Evolutionary conservation across 2,113 vertebrate species (phyloP).

Genomic region (Tragelaphus strepsiceros): DNA sequence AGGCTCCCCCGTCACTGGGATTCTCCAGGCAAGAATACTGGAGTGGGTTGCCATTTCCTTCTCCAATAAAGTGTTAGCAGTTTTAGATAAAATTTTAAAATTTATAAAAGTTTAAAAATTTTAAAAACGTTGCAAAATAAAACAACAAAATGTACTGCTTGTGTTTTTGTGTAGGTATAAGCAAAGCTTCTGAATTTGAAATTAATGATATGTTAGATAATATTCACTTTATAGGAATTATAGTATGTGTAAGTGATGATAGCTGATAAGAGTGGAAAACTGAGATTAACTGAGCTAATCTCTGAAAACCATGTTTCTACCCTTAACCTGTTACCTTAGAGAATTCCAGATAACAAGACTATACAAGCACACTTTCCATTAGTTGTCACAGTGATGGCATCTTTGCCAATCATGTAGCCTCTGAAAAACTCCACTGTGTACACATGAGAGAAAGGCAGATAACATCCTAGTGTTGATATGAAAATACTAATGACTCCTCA

Average conservation of each 20-base stretch:
- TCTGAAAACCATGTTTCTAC: neutral
- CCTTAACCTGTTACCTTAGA: neutral
- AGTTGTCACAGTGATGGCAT: neutral
- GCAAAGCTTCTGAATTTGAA: neutral
- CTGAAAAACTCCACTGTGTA: neutral
- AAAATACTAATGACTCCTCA: neutral
- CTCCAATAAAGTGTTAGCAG: neutral
- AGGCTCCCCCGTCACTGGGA: too few relatives aligned
- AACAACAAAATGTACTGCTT: neutral
- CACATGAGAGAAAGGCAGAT: neutral
- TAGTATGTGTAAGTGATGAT: neutral
- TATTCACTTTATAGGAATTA: neutral
- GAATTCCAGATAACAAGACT: neutral
- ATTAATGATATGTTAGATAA: neutral
- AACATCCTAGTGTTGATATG: neutral
- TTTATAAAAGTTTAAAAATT: neutral
- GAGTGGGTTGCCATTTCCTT: too few relatives aligned
- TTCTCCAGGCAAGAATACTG: too few relatives aligned
- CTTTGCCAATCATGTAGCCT: neutral
- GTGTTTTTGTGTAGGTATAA: neutral
- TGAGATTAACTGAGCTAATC: neutral
- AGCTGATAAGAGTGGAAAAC: neutral
- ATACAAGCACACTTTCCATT: neutral
- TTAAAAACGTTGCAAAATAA: neutral
- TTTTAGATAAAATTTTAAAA: neutral